Conservation (phyloP, 2,113 vertebrate species). For the Corythornis madagascariensis region DNA sequence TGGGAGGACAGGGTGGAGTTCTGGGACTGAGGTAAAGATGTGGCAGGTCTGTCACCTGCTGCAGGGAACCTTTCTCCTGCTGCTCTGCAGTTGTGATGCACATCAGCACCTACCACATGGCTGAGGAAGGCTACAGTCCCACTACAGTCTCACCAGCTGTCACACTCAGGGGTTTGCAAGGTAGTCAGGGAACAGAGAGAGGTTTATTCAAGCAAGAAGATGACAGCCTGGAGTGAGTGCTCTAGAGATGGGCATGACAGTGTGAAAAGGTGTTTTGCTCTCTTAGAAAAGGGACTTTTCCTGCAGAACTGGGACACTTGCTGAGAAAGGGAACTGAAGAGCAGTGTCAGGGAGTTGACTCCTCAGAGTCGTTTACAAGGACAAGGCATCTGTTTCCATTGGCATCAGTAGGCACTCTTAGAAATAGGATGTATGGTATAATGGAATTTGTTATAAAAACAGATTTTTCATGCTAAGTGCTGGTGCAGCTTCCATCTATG, state of each 20-base stretch:
- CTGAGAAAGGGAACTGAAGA: not conserved
- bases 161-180: not conserved
- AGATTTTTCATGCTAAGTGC: not conserved
- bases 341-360: not conserved
- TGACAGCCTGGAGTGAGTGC: not conserved
- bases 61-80: not conserved
- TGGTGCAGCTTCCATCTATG: not conserved
- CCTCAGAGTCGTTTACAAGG: not conserved
- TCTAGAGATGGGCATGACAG: not conserved
- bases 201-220: not conserved
- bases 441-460: not conserved
- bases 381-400: not conserved
- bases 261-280: not conserved
- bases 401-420: not conserved
- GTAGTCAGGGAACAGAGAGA: not conserved
- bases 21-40: not conserved
- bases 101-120: not conserved
- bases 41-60: not conserved
- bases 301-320: not conserved
- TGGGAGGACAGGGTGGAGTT: not conserved
- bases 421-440: not conserved
- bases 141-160: not conserved
- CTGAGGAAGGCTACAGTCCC: too few species aligned
- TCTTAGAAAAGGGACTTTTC: not conserved
- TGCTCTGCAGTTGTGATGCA: accelerated